Evolutionary conservation across 2,113 vertebrate species (phyloP), one percentile per base, ranked within the genome.

Genomic region (Mastomys natalensis): DNA sequence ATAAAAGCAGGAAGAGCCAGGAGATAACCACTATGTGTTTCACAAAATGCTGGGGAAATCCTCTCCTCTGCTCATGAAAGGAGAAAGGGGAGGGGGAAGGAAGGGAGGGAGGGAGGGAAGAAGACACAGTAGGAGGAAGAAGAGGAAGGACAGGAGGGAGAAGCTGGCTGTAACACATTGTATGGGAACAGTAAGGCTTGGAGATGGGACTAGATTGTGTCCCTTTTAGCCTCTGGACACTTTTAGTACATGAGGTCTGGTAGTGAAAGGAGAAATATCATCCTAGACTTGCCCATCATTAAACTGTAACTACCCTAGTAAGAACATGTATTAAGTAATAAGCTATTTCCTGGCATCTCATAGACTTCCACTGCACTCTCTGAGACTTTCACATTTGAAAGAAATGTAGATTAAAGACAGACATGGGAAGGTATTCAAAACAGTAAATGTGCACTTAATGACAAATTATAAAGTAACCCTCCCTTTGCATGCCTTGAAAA

Each of bases 1-100:
- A 51, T 66, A 0, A 24, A 45, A 40, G 22, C 0, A 1, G 43
- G 9, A 64, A 26, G 34, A 55, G 4, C 6, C 2, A 2, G 11
- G 12, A 84, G 48, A 55, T 13, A 31, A n/a, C 2, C 8, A 64
- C 31, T 80, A 29, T 76, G 3, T 26, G 45, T 80, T 88, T 80
- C 40, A 3, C 55, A 74, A 55, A 93, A 73, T n/a, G 9, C 43
- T 37, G 22, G 24, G 10, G 26, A 31, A 76, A 55, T 16, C 15
- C 6, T 16, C 19, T 60, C 4, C 15, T 55, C 84, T 88, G 24
- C 6, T 37, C 51, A 34, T 53, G 21, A 37, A 8, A 55, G 26
- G 43, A 7, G 12, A 26, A 6, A 34, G 22, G 11, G 51, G 19
- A 55, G 21, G 31, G 43, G 3, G 3, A 24, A 45, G 6, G 10